Conservation (phyloP, 2,888 invertebrate genomes). For the Fragum whitleyi region DNA sequence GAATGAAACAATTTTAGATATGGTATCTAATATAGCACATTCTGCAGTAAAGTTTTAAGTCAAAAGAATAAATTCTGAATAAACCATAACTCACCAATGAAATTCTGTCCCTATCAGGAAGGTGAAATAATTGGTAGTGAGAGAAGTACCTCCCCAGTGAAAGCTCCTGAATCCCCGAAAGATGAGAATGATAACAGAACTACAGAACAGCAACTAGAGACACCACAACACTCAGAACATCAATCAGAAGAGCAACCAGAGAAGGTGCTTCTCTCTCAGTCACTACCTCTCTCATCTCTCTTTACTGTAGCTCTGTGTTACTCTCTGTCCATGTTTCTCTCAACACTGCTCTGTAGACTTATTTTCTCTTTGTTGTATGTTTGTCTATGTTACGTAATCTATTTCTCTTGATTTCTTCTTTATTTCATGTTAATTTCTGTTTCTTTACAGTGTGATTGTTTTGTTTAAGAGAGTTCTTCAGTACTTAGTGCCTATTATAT, state of each 20-base stretch:
- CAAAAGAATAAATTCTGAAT: no score
- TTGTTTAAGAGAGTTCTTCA: no score
- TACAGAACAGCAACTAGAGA: constrained; percentile 39
- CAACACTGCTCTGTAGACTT: no score
- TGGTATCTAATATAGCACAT: no score
- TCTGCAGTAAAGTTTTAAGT: no score
- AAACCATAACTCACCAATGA: no score
- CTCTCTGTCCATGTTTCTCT: background rate
- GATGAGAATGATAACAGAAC: constrained; percentile 54
- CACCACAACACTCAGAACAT: constrained; percentile 42
- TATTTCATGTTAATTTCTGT: no score
- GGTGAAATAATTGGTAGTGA: constrained; percentile 56
- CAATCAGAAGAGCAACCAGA: constrained; percentile 46
- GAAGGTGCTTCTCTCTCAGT: constrained; percentile 27
- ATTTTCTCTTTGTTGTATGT: constrained; percentile 8
- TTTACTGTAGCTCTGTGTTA: background rate
- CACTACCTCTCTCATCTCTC: background rate
- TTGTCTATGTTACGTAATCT: no score
- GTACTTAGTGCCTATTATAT: no score
- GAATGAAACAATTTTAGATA: no score
- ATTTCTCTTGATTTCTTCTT: no score
- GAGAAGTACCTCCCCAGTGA: constrained; percentile 49
- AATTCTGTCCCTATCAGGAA: constrained; percentile 33
- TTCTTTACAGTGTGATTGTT: no score
- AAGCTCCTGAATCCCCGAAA: constrained; percentile 54